Evolutionary conservation across 35 echinoderm and acorn worm genomes (phyloP), one percentile per base, ranked within the genome.

Genomic region (Hemicentrotus pulcherrimus): DNA sequence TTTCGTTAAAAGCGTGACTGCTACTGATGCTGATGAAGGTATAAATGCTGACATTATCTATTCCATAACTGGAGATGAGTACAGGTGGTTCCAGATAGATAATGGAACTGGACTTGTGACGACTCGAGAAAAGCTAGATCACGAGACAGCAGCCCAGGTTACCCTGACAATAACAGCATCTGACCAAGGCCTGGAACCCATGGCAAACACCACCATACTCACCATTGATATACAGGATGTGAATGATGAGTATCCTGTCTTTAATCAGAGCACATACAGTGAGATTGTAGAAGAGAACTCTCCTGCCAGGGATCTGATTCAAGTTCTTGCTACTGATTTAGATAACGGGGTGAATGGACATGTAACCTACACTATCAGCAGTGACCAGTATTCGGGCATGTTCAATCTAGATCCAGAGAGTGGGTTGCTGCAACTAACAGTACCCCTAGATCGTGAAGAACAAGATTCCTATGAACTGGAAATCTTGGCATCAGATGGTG

Each of bases 21-120:
- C 98, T 19, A 96, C 95, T 35, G 98, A 99, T 86, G 94, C 35
- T 19, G 98, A 99, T 93, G 96, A 31, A 28, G 98, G 97, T 91
- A 47, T 93, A 13, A 99, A 99, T 96, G 98, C 98, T 18, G 88
- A 95, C 4, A 96, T 99, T 46, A 31, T 85, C 47, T 99, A 99
- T 88, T 86, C 91, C 18, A 98, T 99, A 31, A 85, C 95, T 46
- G 98, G 97, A 47, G 97, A 99, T 98, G 96, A 96, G 85, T 86
- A 96, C 32, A 88, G 94, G 1, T 99, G 98, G 98, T 99, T 99
- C 86, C 88, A 95, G 58, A 98, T 99, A 46, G 96, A 99, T 94
- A 24, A 48, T 47, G 47, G 88, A 4, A 95, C 96, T 16, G 98
- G 98, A 86, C 90, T 99, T 32, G 96, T 99, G 30, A 96, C 97